A percentile compares a stretch with the other conserved stretches of the same genome.
Evolutionary conservation across 2,113 vertebrate genomes (phyloP).

Genomic region (cattle (Bos taurus)): DNA sequence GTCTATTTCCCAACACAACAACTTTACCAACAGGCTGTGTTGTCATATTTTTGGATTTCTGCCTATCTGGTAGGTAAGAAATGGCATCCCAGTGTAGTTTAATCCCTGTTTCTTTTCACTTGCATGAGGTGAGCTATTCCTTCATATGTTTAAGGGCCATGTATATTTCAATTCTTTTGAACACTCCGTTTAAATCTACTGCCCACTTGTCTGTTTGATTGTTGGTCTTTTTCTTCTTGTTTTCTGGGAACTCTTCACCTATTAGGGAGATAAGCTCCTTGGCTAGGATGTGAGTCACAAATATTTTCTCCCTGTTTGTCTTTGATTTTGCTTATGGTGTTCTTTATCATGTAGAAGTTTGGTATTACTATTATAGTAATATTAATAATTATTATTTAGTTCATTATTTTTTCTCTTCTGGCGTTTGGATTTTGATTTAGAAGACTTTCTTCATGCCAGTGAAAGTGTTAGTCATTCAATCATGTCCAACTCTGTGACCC

Average conservation of each 20-base stretch:
- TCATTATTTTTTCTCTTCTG: neutral
- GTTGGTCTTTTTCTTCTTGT: neutral
- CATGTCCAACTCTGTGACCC: neutral
- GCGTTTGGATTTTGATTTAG: neutral
- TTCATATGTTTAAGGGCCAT: neutral
- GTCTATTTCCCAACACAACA: neutral
- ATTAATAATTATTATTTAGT: neutral
- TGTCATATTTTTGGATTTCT: neutral
- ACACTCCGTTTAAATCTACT: neutral
- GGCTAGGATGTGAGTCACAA: neutral
- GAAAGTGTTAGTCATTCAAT: neutral
- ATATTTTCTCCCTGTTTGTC: neutral
- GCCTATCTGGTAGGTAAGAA: slow-evolving; percentile 47
- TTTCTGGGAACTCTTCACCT: neutral
- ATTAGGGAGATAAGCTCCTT: neutral
- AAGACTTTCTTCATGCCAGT: neutral
- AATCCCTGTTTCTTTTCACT: neutral
- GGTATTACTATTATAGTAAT: neutral
- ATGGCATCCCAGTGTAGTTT: neutral
- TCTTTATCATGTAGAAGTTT: neutral
- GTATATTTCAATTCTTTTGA: neutral
- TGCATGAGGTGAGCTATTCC: neutral
- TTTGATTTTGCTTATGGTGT: neutral
- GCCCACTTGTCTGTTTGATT: neutral
- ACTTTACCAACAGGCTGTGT: neutral